Evolutionary conservation across 2,113 vertebrate species (phyloP).

Genomic region (Brachionichthys hirsutus): DNA sequence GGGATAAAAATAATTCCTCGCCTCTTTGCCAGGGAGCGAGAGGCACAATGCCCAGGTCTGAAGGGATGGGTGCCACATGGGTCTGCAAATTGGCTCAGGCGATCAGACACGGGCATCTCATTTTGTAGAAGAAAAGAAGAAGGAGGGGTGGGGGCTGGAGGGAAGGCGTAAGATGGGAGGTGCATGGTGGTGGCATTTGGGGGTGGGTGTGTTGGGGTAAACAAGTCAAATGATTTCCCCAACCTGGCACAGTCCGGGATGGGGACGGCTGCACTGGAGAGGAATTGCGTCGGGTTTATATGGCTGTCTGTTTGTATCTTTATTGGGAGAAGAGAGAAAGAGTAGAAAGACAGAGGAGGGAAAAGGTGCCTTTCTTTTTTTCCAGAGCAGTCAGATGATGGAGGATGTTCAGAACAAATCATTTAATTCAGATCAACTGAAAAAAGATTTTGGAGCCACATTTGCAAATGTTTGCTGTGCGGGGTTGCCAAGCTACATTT

Average conservation of each 20-base stretch:
- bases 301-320: slow-evolving; percentile 72
- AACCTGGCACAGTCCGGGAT: slow-evolving; percentile 75
- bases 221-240: slow-evolving; percentile 76
- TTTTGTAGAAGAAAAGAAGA: slow-evolving; percentile 75
- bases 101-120: slow-evolving; percentile 79
- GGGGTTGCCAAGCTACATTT: slow-evolving; percentile 34
- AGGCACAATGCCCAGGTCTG: slow-evolving; percentile 81
- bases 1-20: slow-evolving; percentile 81
- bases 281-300: slow-evolving; percentile 70
- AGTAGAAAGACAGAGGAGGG: slow-evolving; percentile 21
- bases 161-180: slow-evolving; percentile 45
- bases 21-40: slow-evolving; percentile 78
- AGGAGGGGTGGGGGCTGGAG: slow-evolving; percentile 18
- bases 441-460: slow-evolving; percentile 46
- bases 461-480: slow-evolving; percentile 61
- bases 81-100: slow-evolving; percentile 82
- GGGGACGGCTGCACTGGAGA: slow-evolving; percentile 77
- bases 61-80: slow-evolving; percentile 81
- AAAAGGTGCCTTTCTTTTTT: slow-evolving; percentile 50
- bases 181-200: slow-evolving; percentile 25
- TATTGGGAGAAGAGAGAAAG: slow-evolving; percentile 60
- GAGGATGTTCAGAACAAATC: slow-evolving; percentile 63
- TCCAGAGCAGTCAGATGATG: slow-evolving; percentile 59
- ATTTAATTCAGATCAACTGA: slow-evolving; percentile 62
- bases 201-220: slow-evolving; percentile 38